phyloP scores from a whole-genome alignment of 2,113 vertebrate genomes.

The Chionodraco myersi region DNA sequence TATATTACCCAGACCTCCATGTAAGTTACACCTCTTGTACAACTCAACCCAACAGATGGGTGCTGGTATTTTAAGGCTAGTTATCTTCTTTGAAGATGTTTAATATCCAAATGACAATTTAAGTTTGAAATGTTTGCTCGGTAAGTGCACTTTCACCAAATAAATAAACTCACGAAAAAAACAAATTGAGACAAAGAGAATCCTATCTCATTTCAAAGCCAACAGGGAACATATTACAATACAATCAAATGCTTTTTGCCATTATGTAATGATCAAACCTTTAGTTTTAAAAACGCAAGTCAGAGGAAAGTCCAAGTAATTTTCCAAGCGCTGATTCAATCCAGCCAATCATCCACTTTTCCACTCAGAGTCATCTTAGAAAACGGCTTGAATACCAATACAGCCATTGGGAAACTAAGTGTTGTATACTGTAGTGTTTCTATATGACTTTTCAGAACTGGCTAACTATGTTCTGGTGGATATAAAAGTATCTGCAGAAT shows the following conservation, averaged over 20 bases:
- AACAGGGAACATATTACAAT: neutral
- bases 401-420: neutral
- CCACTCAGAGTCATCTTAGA: neutral
- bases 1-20: neutral
- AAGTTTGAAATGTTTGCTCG: neutral
- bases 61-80: neutral
- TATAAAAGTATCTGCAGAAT: neutral
- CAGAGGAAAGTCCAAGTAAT: neutral
- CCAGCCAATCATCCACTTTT: neutral
- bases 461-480: neutral
- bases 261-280: neutral
- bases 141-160: neutral
- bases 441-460: slow-evolving; percentile 3
- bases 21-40: slow-evolving; percentile 10
- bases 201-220: neutral
- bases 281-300: neutral
- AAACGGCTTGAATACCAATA: neutral
- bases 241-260: neutral
- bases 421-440: neutral
- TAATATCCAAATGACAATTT: neutral
- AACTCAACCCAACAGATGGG: neutral
- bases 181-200: neutral
- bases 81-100: neutral
- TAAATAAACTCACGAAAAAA: neutral
- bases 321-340: neutral